Evolutionary conservation across 2,888 invertebrate genomes (phyloP), one percentile per base, ranked within the genome.

Genomic region (Galerucella nymphaeae): DNA sequence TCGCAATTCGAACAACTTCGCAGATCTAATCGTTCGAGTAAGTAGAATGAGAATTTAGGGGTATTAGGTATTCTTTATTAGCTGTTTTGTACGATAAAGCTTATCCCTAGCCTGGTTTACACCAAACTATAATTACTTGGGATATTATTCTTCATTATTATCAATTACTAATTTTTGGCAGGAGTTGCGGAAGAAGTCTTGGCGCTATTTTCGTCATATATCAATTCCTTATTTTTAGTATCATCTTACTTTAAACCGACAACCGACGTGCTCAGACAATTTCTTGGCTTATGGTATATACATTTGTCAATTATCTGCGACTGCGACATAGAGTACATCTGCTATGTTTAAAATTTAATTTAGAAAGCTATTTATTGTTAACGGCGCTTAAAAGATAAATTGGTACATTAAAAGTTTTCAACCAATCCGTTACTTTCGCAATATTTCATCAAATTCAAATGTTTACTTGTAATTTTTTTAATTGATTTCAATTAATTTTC

Each of bases 291-390:
- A 38, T 38, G 8, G 23, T 41, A 62, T 42, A 20, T 62, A 42
- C 61, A 42, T 62, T 62, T 62, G 42, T 62, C 18, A 62, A 62
- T 62, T 62, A 18, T 42, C 61, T 62, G 42, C 41, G 42, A 62
- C 41, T 23, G 42, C 41, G 20, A 62, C 14, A 42, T 3, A 42
- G 61, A 20, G n/a, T 42, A 42, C 61, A 62, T 62, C 18, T 62
- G 61, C 61, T 62, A 20, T 42, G 41, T 18, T 62, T 62, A 18
- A 18, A 62, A 42, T 42, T 38, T 62, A 62, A 62, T 62, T 42
- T 62, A 42, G 61, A 42, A 62, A 41, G 18, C 16, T 42, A 42
- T 61, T 61, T 61, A 41, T 61, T 61, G 61, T 65, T 20, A 23
- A 50, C 59, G 23, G 14, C 30, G 41, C 14, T 16, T 30, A 57